A percentile compares a stretch with the other conserved stretches of the same genome.
These are phyloP conservation scores for Drosophila mercatorum DNA, from an alignment of 2,888 invertebrate species.

Conservation along the genomic window DNA sequence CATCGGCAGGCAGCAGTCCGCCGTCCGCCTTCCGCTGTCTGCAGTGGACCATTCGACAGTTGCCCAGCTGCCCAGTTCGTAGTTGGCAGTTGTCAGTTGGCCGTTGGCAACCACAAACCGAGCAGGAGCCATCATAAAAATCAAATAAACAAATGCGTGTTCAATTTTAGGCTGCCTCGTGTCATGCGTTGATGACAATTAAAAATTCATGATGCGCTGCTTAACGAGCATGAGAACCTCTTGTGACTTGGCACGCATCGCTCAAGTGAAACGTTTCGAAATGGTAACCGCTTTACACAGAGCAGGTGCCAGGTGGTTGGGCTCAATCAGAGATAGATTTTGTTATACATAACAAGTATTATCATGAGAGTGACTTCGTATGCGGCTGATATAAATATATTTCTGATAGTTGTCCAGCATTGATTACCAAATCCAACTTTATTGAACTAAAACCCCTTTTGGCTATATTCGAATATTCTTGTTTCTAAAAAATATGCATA, in stretches of 20 bases:
- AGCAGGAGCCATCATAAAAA: slow-evolving; percentile 61
- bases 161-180: slow-evolving; percentile 42
- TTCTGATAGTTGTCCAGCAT: too few relatives aligned
- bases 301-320: neutral
- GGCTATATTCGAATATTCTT: too few relatives aligned
- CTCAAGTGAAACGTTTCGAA: neutral
- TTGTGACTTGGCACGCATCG: slow-evolving; percentile 1
- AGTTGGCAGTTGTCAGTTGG: neutral
- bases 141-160: slow-evolving; percentile 55
- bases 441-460: too few relatives aligned
- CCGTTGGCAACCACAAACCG: slow-evolving; percentile 30
- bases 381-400: too few relatives aligned
- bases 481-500: too few relatives aligned
- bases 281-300: neutral
- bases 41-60: slow-evolving; percentile 12
- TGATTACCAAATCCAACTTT: too few relatives aligned
- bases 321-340: neutral
- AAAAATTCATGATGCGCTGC: slow-evolving; percentile 58
- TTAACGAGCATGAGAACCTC: slow-evolving; percentile 55
- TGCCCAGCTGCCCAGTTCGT: slow-evolving; percentile 7
- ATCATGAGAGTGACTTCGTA: too few relatives aligned
- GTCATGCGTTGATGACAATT: slow-evolving; percentile 57
- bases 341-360: neutral
- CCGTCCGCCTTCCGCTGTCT: slow-evolving; percentile 3
- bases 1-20: slow-evolving; percentile 16